phyloP scores from a whole-genome alignment of 2,113 vertebrate genomes.

The Nibea albiflora region DNA sequence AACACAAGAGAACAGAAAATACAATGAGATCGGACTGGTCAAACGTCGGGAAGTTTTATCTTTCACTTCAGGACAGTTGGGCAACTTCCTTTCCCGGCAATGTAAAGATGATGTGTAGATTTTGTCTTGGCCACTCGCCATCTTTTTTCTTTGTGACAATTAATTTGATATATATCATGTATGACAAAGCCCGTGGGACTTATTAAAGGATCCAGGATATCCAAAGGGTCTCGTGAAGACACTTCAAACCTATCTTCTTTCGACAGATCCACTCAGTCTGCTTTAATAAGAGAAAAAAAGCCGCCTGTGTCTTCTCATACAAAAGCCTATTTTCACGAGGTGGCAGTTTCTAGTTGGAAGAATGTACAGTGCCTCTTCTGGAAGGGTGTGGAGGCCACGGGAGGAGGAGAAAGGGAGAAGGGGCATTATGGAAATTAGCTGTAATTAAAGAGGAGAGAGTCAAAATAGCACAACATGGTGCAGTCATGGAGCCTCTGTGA shows the following conservation, averaged over 20 bases:
- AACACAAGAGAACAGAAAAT: conserved; percentile 10
- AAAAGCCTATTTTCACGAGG: conserved; percentile 38
- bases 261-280: conserved; percentile 22
- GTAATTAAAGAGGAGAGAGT: conserved; percentile 69
- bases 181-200: conserved; percentile 68
- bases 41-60: conserved; percentile 26
- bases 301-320: conserved; percentile 13
- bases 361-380: conserved; percentile 2
- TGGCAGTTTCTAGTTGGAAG: conserved; percentile 13
- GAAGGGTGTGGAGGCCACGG: neutral
- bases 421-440: conserved; percentile 49
- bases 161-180: conserved; percentile 74
- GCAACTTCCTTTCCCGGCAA: conserved; percentile 17
- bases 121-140: conserved; percentile 39
- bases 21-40: neutral
- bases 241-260: conserved; percentile 53
- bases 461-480: conserved; percentile 61
- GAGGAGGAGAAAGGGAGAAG: neutral
- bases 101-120: conserved; percentile 35
- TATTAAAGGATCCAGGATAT: conserved; percentile 60
- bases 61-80: conserved; percentile 6
- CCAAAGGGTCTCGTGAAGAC: conserved; percentile 46
- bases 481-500: conserved; percentile 48
- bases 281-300: conserved; percentile 55
- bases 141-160: conserved; percentile 55